Percentiles rank a stretch among this genome's conserved stretches.
Conservation (phyloP, 2,888 invertebrate species). For the Lacanobia wlatinum region DNA sequence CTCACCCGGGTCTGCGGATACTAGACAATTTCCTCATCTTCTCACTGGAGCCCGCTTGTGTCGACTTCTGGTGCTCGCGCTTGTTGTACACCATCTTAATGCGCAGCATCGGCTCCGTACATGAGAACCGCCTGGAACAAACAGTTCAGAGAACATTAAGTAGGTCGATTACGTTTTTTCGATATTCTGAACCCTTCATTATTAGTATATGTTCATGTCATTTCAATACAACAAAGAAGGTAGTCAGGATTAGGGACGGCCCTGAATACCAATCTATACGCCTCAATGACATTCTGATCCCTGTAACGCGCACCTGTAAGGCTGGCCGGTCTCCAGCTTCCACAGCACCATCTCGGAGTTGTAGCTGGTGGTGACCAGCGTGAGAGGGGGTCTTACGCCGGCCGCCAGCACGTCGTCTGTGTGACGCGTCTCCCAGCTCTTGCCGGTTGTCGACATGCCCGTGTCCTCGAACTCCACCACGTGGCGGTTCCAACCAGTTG, state of each 20-base stretch:
- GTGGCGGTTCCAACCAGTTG: conserved; percentile 94
- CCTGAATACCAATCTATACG: not conserved
- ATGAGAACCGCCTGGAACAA: conserved; percentile 83
- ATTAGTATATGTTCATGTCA: no score
- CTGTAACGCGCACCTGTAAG: conserved; percentile 87
- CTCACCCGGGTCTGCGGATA: conserved; percentile 73
- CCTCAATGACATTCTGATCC: not conserved
- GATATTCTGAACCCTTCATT: no score
- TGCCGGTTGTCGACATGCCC: conserved; percentile 90
- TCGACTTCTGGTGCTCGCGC: conserved; percentile 68
- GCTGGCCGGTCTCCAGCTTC: conserved; percentile 95
- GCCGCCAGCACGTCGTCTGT: conserved; percentile 94
- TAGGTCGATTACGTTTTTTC: not conserved
- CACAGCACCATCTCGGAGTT: conserved; percentile 95
- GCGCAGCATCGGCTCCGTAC: conserved; percentile 90
- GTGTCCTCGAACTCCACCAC: conserved; percentile 92
- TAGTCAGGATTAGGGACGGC: no score
- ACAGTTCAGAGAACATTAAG: not conserved
- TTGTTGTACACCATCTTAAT: conserved; percentile 91
- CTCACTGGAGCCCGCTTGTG: conserved; percentile 27
- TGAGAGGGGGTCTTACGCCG: conserved; percentile 92
- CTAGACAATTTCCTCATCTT: conserved; percentile 55
- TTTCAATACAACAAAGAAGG: no score
- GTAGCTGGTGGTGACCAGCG: conserved; percentile 94
- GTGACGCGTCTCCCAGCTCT: conserved; percentile 94